Conservation (phyloP, 2,888 invertebrate genomes). For the Gnatocerus cornutus region DNA sequence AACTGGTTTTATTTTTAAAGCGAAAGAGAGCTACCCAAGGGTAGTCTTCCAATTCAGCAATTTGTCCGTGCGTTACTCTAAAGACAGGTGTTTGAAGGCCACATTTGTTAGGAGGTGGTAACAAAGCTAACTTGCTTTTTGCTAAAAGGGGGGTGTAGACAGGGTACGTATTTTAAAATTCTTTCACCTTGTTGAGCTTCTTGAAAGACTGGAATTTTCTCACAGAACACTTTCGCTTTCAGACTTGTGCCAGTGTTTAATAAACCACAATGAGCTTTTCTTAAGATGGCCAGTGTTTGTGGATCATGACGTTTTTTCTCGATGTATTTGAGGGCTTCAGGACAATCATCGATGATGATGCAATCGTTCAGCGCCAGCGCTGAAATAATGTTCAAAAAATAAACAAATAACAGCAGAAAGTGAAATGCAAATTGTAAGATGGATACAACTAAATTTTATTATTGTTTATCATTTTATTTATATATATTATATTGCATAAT, state of each 20-base stretch:
- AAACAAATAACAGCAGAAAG: too few relatives aligned
- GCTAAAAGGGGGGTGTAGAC: neutral
- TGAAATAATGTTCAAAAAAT: neutral
- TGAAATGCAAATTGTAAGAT: too few relatives aligned
- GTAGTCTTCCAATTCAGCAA: constrained; percentile 75
- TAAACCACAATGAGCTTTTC: constrained; percentile 11
- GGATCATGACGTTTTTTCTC: constrained; percentile 7
- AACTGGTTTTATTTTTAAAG: constrained; percentile 73
- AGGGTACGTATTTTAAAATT: too few relatives aligned
- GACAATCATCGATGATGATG: constrained; percentile 1
- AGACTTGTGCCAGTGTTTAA: neutral
- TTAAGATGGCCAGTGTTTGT: neutral
- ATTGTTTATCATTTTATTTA: too few relatives aligned
- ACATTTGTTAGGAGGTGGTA: constrained; percentile 5
- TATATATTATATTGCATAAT: too few relatives aligned
- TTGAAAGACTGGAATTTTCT: constrained; percentile 9
- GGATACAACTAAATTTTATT: too few relatives aligned
- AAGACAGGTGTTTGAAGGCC: neutral
- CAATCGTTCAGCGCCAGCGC: neutral
- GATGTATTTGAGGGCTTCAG: constrained; percentile 7
- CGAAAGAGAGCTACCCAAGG: constrained; percentile 77
- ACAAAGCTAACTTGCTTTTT: neutral
- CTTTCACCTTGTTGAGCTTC: neutral
- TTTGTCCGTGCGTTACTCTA: constrained; percentile 71
- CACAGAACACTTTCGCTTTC: constrained; percentile 16